Conservation (phyloP, 2,797 vertebrate genomes). For the Gymnoscopelus microlampas region DNA sequence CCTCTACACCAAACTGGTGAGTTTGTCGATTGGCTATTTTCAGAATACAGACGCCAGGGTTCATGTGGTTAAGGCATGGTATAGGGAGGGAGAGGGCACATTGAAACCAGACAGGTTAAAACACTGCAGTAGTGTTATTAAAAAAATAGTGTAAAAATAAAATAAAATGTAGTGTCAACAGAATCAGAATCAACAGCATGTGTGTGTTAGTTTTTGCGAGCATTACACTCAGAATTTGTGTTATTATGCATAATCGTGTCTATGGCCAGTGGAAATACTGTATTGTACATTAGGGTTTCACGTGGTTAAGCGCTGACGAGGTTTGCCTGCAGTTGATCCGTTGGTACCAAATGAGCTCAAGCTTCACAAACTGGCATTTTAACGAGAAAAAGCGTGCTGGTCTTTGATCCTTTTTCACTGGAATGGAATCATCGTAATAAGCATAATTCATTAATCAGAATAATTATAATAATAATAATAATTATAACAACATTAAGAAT, state of each 20-base stretch:
- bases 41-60: too few species aligned
- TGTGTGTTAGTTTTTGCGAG: constrained; percentile 58
- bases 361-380: constrained; percentile 68
- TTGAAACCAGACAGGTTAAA: constrained; percentile 59
- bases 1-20: too few species aligned
- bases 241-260: constrained; percentile 53
- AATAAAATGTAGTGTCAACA: constrained; percentile 47
- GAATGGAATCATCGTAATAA: constrained; percentile 81
- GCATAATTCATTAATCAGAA: constrained; percentile 75
- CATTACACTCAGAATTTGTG: constrained; percentile 43
- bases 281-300: constrained; percentile 36
- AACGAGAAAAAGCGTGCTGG: constrained; percentile 73
- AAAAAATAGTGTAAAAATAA: constrained; percentile 14
- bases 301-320: background rate
- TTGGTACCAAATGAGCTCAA: constrained; percentile 78
- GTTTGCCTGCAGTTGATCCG: constrained; percentile 72
- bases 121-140: constrained; percentile 69
- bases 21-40: too few species aligned
- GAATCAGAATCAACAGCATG: constrained; percentile 56
- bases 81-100: constrained; percentile 41
- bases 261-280: constrained; percentile 60
- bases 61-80: constrained; percentile 25
- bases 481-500: constrained; percentile 77
- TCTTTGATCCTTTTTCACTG: constrained; percentile 75
- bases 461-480: constrained; percentile 70